Conservation (phyloP, 2,797 vertebrate genomes). For the Mus spretus region DNA sequence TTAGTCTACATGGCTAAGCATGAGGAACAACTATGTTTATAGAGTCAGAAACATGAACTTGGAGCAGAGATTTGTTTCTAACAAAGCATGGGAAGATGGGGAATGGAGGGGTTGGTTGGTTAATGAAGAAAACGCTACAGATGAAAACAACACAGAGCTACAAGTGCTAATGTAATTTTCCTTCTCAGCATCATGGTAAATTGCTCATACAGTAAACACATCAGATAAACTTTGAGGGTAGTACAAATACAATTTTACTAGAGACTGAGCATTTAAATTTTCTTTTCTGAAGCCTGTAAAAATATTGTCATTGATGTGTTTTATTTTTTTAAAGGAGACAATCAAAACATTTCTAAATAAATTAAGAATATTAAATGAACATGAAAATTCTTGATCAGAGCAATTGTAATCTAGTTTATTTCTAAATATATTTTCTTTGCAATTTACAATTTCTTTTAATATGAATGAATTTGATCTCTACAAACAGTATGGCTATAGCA, state of each 20-base stretch:
- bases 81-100: not conserved
- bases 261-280: constrained; percentile 76
- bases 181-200: constrained; percentile 69
- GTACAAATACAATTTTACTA: constrained; percentile 78
- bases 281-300: constrained; percentile 69
- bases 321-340: constrained; percentile 34
- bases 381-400: not conserved
- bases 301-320: constrained; percentile 30
- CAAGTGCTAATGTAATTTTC: not conserved
- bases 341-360: not conserved
- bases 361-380: constrained; percentile 48
- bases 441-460: constrained; percentile 6
- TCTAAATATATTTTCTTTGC: constrained; percentile 27
- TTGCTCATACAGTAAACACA: constrained; percentile 77
- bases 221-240: constrained; percentile 65
- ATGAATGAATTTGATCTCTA: not conserved
- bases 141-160: not conserved
- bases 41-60: not conserved
- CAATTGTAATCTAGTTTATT: not conserved
- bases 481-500: not conserved
- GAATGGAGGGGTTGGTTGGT: not conserved
- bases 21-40: not conserved
- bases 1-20: not conserved
- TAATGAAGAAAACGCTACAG: not conserved
- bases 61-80: not conserved